Percentiles rank a stretch among this genome's conserved stretches.
phyloP scores from a whole-genome alignment of 1,140 invertebrate genomes.

The Euwallacea similis region DNA sequence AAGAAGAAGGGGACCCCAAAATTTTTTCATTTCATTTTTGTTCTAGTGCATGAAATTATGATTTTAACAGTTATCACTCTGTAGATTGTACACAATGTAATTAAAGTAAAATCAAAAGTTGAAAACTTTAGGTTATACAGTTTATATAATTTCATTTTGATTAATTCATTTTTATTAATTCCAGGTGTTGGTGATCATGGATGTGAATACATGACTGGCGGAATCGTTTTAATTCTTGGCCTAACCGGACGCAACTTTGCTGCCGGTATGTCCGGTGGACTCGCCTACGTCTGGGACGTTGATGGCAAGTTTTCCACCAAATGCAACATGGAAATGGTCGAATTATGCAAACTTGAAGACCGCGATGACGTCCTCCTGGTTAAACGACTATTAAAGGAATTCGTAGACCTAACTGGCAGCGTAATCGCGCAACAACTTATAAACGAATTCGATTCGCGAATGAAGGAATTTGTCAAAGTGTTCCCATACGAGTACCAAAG shows the following conservation, averaged over 20 bases:
- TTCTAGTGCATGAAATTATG: too few species aligned
- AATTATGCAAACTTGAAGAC: conserved; percentile 77
- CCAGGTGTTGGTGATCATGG: conserved; percentile 97
- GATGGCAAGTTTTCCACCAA: conserved; percentile 83
- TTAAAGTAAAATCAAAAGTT: too few species aligned
- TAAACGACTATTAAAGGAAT: conserved; percentile 80
- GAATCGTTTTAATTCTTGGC: conserved; percentile 87
- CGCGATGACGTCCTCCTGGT: conserved; percentile 82
- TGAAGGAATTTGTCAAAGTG: conserved; percentile 89
- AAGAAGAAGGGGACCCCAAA: too few species aligned
- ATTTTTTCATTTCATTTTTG: too few species aligned
- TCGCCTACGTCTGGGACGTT: conserved; percentile 93
- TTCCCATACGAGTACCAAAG: conserved; percentile 97
- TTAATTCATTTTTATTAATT: conserved; percentile 62
- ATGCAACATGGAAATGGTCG: conserved; percentile 91
- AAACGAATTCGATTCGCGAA: conserved; percentile 77
- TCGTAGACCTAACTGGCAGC: conserved; percentile 88
- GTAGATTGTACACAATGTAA: too few species aligned
- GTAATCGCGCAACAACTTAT: conserved; percentile 79
- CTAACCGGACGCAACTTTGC: conserved; percentile 93
- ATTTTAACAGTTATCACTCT: too few species aligned
- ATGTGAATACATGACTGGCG: conserved; percentile 99
- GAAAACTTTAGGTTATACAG: too few species aligned
- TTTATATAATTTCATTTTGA: too few species aligned
- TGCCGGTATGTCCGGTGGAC: conserved; percentile 78